Evolutionary conservation across 2,113 vertebrate species (phyloP).

Genomic region (Lophura nycthemera): DNA sequence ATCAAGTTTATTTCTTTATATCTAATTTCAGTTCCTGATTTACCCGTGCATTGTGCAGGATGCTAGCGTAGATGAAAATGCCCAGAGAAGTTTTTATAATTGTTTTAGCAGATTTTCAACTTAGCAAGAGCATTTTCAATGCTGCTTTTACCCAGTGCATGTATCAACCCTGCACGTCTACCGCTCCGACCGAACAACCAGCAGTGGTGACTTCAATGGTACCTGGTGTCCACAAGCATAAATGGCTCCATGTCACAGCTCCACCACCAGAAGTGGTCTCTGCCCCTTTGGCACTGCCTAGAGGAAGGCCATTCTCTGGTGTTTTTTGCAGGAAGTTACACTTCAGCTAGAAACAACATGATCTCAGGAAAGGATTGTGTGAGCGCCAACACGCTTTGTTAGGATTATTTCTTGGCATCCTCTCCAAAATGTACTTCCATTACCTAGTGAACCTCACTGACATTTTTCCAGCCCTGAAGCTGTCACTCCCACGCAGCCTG

Average conservation of each 20-base stretch:
- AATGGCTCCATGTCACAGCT: background rate
- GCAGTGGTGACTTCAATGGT: background rate
- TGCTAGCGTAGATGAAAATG: background rate
- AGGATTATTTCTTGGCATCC: background rate
- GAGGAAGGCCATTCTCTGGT: background rate
- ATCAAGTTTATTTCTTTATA: background rate
- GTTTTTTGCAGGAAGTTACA: background rate
- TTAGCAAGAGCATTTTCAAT: background rate
- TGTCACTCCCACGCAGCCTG: background rate
- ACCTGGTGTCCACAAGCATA: background rate
- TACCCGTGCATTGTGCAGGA: background rate
- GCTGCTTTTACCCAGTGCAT: background rate
- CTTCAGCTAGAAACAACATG: fast-evolving
- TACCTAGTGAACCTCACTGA: background rate
- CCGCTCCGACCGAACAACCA: background rate
- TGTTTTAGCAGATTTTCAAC: background rate
- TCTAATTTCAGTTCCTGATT: background rate
- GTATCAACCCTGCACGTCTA: background rate
- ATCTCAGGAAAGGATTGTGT: background rate
- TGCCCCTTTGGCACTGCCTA: background rate
- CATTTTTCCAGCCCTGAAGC: background rate
- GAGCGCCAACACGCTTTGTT: background rate
- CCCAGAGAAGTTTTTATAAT: background rate
- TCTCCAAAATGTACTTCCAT: background rate
- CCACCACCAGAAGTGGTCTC: background rate